Conservation (phyloP, 2,797 vertebrate species). For the Scyliorhinus canicula region DNA sequence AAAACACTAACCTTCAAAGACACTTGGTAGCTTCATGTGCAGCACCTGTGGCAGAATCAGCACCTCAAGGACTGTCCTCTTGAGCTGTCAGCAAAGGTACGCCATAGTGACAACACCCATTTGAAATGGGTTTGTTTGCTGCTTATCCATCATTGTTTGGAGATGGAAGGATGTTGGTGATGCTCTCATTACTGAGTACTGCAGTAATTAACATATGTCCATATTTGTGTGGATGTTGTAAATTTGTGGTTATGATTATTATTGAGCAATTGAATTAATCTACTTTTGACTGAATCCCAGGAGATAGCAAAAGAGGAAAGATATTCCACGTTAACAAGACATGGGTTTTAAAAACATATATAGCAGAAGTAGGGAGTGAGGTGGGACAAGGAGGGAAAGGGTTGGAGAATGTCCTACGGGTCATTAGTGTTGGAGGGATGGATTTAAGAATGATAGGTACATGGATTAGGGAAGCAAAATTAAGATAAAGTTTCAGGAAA, state of each 20-base stretch:
- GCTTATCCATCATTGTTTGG: no score
- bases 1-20: no score
- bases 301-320: neutral
- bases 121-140: no score
- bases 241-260: neutral
- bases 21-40: no score
- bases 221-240: neutral
- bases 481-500: neutral
- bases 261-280: neutral
- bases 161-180: neutral
- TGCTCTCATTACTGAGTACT: neutral
- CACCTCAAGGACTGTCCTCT: no score
- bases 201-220: neutral
- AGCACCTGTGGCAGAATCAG: no score
- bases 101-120: no score
- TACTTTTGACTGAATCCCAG: neutral
- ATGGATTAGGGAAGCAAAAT: neutral
- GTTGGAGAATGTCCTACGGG: neutral
- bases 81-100: no score
- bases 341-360: no score
- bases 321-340: neutral
- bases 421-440: neutral
- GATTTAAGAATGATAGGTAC: neutral
- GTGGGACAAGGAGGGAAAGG: no score
- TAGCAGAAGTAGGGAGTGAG: no score